Evolutionary conservation across 2,888 invertebrate species (phyloP).

Genomic region (Vanessa cardui): DNA sequence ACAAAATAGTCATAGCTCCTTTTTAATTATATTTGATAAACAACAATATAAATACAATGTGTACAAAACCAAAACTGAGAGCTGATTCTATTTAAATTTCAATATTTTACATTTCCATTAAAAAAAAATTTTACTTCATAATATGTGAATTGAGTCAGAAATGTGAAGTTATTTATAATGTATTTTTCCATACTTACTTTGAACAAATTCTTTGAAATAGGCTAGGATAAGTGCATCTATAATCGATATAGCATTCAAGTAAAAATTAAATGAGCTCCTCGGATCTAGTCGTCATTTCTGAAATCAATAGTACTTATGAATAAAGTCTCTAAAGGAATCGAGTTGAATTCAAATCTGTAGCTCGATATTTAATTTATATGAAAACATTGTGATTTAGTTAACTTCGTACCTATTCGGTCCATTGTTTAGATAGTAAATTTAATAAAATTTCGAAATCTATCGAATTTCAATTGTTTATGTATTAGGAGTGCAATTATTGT

Average conservation of each 20-base stretch:
- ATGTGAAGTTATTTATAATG: not conserved
- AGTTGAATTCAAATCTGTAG: not conserved
- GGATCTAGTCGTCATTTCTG: conserved; percentile 7
- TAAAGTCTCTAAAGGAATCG: not conserved
- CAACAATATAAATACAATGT: too few relatives aligned
- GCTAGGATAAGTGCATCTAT: too few relatives aligned
- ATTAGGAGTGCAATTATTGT: conserved; percentile 48
- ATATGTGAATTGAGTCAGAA: not conserved
- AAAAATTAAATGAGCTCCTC: not conserved
- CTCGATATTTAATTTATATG: not conserved
- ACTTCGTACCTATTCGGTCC: conserved; percentile 49
- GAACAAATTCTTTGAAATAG: too few relatives aligned
- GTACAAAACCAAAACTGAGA: too few relatives aligned
- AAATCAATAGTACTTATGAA: conserved; percentile 6
- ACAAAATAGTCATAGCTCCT: too few relatives aligned
- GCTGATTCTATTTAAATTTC: too few relatives aligned
- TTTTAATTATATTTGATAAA: too few relatives aligned
- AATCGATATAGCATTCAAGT: too few relatives aligned
- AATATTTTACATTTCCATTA: too few relatives aligned
- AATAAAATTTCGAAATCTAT: conserved; percentile 44
- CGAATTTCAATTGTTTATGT: conserved; percentile 34
- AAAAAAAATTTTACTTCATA: too few relatives aligned
- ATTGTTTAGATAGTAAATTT: conserved; percentile 61
- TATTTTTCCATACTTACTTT: not conserved
- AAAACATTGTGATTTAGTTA: conserved; percentile 48